Evolutionary conservation across 2,113 vertebrate genomes (phyloP).

Genomic region (Menidia beryllina): DNA sequence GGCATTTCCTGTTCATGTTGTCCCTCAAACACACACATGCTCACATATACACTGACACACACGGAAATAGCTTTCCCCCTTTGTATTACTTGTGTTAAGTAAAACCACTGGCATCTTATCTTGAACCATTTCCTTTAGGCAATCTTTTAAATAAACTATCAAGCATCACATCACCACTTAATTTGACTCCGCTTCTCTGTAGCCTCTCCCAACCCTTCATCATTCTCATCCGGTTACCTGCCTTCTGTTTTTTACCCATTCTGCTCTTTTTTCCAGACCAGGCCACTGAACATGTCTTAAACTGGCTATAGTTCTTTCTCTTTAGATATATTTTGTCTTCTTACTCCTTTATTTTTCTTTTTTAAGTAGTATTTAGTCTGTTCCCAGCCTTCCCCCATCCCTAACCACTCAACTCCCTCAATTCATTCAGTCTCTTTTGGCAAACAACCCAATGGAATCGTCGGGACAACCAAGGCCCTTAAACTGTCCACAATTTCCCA

Average conservation of each 20-base stretch:
- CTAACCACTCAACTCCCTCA: constrained; percentile 44
- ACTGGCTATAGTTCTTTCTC: not conserved
- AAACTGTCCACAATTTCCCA: constrained; percentile 22
- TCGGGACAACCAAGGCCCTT: constrained; percentile 62
- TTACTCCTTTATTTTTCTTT: constrained; percentile 41
- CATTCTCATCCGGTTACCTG: too few relatives aligned
- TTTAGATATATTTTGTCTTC: constrained; percentile 17
- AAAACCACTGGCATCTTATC: constrained; percentile 60
- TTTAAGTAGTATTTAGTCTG: constrained; percentile 22
- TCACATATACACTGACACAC: constrained; percentile 35
- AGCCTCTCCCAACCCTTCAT: constrained; percentile 32
- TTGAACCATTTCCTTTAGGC: constrained; percentile 53
- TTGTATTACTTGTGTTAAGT: constrained; percentile 41
- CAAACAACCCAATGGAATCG: constrained; percentile 71
- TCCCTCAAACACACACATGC: constrained; percentile 39
- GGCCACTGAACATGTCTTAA: constrained; percentile 3
- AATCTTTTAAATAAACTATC: constrained; percentile 47
- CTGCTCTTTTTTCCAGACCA: constrained; percentile 18
- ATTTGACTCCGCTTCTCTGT: constrained; percentile 15
- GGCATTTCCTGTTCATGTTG: constrained; percentile 74
- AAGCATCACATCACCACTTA: constrained; percentile 45
- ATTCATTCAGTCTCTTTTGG: constrained; percentile 56
- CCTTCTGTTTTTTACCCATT: constrained; percentile 1
- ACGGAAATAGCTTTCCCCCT: constrained; percentile 9
- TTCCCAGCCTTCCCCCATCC: constrained; percentile 41